Base-by-base conservation (phyloP, 2,888 invertebrate species). In the Eumerus sabulonum region DNA sequence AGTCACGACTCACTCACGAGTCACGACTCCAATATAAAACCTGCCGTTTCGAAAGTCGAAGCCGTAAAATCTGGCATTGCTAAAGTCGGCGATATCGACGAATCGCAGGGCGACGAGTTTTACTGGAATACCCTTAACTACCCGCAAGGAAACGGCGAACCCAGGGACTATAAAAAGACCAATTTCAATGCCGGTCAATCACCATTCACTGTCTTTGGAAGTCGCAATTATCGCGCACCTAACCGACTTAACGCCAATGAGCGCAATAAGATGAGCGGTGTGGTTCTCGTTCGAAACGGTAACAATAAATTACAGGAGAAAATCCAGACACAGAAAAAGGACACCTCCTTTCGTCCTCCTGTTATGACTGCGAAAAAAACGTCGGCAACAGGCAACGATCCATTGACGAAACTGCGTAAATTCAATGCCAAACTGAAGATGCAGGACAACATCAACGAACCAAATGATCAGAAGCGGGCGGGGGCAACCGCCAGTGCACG, bases 61-160 rank as follows among this genome's bases (percentile, higher is more conserved):
- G n/a, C n/a, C 27, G 7, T 27, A 27, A 27, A 27, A 27, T 27
- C 27, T 27, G 27, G 27, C 27, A 27, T 27, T 7, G 62, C 62
- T 27, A 57, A 13, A 73, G 51, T 44, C 63, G 77, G 59, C 48
- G 47, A 59, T 4, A 51, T 19, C 16, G 27, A 27, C 27, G 47
- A 19, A 17, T 59, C 60, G 42, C 42, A 1, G 44, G 70, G 68
- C 0, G 79, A 79, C 45, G 68, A 74, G n/a, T 79, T 79, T 11
- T 60, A 79, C 19, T 79, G 54, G 68, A 79, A 79, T 16, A 64
- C 68, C 13, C 45, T 64, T 13, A 48, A 74, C 40, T 74, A 74
- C 36, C 79, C 68, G n/a, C 53, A 51, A 27, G 57, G 17, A 4
- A 0, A 56, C 1, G 35, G n/a, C 27, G 1, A 18, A 14, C 48